Evolutionary conservation across 2,113 vertebrate species (phyloP).

Genomic region (Zosterops lateralis): DNA sequence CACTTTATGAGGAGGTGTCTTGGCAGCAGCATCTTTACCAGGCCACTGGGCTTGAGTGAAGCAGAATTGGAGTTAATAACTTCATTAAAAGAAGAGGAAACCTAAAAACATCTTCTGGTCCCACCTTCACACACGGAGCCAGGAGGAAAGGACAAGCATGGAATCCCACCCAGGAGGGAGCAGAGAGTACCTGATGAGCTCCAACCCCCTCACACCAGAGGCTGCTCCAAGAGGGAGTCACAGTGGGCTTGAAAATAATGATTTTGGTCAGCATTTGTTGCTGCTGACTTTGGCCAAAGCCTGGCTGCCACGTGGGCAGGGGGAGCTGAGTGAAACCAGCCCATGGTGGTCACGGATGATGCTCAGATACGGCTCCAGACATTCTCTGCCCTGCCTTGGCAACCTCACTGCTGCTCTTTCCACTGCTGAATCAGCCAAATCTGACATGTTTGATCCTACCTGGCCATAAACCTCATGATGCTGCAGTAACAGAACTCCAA

Average conservation of each 20-base stretch:
- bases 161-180: neutral
- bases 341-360: rapidly evolving
- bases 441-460: neutral
- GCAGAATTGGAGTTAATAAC: neutral
- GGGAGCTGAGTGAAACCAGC: neutral
- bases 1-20: neutral
- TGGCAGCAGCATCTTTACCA: neutral
- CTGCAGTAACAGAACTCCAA: neutral
- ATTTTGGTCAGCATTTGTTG: neutral
- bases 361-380: neutral
- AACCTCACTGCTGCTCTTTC: neutral
- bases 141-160: neutral
- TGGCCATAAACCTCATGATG: neutral
- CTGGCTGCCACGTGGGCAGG: rapidly evolving
- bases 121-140: rapidly evolving
- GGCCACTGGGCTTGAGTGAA: neutral
- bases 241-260: neutral
- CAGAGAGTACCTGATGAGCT: rapidly evolving
- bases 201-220: rapidly evolving
- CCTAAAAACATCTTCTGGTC: neutral
- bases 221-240: neutral
- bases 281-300: neutral
- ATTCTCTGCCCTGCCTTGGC: neutral
- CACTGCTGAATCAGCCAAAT: neutral
- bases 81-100: neutral